Conservation (phyloP, 2,797 vertebrate species). For the Centroberyx gerrardi region DNA sequence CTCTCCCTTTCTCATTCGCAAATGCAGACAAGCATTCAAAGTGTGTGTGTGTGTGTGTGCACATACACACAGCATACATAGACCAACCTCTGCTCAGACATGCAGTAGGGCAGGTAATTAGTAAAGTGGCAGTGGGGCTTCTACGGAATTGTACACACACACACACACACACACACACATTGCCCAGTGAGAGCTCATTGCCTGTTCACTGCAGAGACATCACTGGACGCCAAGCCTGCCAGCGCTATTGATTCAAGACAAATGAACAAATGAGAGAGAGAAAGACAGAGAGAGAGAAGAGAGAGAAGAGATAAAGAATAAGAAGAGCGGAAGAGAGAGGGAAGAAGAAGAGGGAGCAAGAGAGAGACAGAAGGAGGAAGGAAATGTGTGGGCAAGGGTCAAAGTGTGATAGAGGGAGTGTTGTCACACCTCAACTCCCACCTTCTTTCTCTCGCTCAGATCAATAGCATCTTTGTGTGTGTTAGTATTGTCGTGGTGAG, state of each 20-base stretch:
- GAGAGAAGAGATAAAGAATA: not conserved
- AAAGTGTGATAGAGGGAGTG: slow-evolving; percentile 54
- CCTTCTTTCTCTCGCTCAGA: slow-evolving; percentile 40
- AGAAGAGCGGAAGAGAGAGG: not conserved
- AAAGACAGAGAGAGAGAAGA: not conserved
- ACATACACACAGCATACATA: slow-evolving; percentile 12
- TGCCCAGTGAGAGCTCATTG: slow-evolving; percentile 31
- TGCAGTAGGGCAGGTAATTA: slow-evolving; percentile 69
- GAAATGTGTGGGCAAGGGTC: slow-evolving; percentile 49
- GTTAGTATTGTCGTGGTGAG: slow-evolving; percentile 45
- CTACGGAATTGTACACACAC: slow-evolving; percentile 45
- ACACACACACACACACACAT: slow-evolving; percentile 15
- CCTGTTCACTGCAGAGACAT: slow-evolving; percentile 49
- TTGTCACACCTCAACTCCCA: slow-evolving; percentile 68
- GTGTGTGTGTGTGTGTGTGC: not conserved
- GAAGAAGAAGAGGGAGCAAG: not conserved
- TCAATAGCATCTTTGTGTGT: slow-evolving; percentile 76
- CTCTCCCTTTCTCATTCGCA: not conserved
- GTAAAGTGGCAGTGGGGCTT: slow-evolving; percentile 60
- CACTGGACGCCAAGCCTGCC: slow-evolving; percentile 53
- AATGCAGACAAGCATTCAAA: slow-evolving; percentile 44
- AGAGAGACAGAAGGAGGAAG: slow-evolving; percentile 22
- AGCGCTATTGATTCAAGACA: slow-evolving; percentile 70
- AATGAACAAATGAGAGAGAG: slow-evolving; percentile 54
- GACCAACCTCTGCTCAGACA: slow-evolving; percentile 38